Conservation (phyloP, 2,888 invertebrate species). For the Bibio marci region DNA sequence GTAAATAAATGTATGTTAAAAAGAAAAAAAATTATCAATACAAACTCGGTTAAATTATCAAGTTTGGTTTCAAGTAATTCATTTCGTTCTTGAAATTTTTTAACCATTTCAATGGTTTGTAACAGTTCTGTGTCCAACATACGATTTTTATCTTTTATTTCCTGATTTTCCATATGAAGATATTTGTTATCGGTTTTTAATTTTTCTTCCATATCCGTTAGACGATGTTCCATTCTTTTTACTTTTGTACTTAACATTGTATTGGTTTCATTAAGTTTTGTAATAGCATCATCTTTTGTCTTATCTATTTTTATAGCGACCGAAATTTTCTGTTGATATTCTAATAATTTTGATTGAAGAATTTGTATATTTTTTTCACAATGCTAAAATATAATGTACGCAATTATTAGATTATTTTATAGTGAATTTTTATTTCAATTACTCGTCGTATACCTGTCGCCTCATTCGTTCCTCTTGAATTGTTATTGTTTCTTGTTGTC, state of each 20-base stretch:
- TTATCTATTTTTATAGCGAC: slow-evolving; percentile 63
- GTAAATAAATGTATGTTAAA: background rate
- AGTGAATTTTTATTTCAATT: slow-evolving; percentile 5
- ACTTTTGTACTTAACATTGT: slow-evolving; percentile 28
- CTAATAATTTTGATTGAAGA: slow-evolving; percentile 52
- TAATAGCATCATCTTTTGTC: slow-evolving; percentile 52
- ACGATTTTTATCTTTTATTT: slow-evolving; percentile 32
- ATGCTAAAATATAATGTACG: slow-evolving; percentile 34
- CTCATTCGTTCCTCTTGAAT: slow-evolving; percentile 61
- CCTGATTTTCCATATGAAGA: slow-evolving; percentile 24
- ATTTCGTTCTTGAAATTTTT: slow-evolving; percentile 47
- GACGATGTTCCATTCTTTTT: slow-evolving; percentile 6
- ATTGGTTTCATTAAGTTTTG: slow-evolving; percentile 46
- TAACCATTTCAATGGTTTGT: slow-evolving; percentile 50
- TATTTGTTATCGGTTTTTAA: slow-evolving; percentile 20
- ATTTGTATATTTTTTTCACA: slow-evolving; percentile 61
- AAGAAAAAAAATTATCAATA: no score
- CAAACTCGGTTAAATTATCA: slow-evolving; percentile 17
- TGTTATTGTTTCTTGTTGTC: slow-evolving; percentile 26
- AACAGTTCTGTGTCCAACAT: slow-evolving; percentile 53
- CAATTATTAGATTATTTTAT: slow-evolving; percentile 3
- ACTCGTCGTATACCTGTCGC: slow-evolving; percentile 62
- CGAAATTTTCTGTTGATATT: slow-evolving; percentile 62
- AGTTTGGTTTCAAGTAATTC: slow-evolving; percentile 29
- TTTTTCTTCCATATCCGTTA: slow-evolving; percentile 1